phyloP scores from a whole-genome alignment of 2,888 invertebrate genomes.

The Pheosia tremula region DNA sequence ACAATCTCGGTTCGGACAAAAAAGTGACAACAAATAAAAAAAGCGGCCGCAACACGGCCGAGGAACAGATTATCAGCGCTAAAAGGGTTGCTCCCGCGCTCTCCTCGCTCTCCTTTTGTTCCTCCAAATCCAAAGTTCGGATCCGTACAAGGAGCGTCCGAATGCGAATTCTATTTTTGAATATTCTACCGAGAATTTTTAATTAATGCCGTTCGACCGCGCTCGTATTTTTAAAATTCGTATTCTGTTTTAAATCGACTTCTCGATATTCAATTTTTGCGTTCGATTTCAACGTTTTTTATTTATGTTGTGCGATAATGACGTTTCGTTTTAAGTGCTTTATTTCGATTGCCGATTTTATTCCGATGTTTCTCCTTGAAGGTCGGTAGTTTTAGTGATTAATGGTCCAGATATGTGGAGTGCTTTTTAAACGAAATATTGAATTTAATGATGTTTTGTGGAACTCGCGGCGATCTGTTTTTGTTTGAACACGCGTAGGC shows the following conservation, averaged over 20 bases:
- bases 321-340: constrained; percentile 85
- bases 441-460: constrained; percentile 83
- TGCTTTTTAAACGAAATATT: constrained; percentile 84
- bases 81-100: constrained; percentile 84
- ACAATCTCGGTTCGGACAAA: constrained; percentile 82
- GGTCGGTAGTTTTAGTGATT: constrained; percentile 84
- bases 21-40: constrained; percentile 84
- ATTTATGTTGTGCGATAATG: constrained; percentile 84
- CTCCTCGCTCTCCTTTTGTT: constrained; percentile 81
- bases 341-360: constrained; percentile 84
- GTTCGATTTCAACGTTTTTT: constrained; percentile 81
- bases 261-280: constrained; percentile 82
- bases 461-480: constrained; percentile 66
- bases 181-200: constrained; percentile 85
- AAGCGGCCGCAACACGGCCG: constrained; percentile 76
- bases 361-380: constrained; percentile 82
- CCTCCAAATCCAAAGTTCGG: constrained; percentile 82
- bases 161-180: constrained; percentile 85
- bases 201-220: constrained; percentile 82
- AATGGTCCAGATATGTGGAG: constrained; percentile 82
- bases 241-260: constrained; percentile 83
- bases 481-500: constrained; percentile 64
- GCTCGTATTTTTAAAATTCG: constrained; percentile 83
- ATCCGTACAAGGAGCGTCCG: constrained; percentile 83
- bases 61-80: constrained; percentile 84